These are phyloP conservation scores for Neomicropteryx cornuta DNA, from an alignment of 1,140 invertebrate genomes.

Conservation along the genomic window DNA sequence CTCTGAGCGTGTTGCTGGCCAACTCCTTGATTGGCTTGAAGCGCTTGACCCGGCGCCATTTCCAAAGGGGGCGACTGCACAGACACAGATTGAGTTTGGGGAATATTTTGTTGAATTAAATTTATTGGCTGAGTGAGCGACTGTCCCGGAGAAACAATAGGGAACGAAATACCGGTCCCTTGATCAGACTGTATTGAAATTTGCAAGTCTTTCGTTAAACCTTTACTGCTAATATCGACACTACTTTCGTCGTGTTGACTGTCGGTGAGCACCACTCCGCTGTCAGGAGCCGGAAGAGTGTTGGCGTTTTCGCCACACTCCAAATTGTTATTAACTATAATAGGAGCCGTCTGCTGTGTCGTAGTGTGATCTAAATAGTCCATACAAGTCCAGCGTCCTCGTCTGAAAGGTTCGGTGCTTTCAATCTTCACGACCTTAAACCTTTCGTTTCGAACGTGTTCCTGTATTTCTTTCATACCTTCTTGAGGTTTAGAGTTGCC, in stretches of 20 bases:
- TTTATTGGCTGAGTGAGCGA: slow-evolving; percentile 37
- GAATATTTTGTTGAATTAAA: slow-evolving; percentile 34
- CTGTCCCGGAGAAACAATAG: slow-evolving; percentile 38
- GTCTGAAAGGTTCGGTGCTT: slow-evolving; percentile 85
- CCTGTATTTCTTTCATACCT: slow-evolving; percentile 59
- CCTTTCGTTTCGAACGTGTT: slow-evolving; percentile 66
- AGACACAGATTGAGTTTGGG: slow-evolving; percentile 32
- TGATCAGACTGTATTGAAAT: no score
- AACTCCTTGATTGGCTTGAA: slow-evolving; percentile 29
- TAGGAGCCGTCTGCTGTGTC: slow-evolving; percentile 40
- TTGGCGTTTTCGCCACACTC: slow-evolving; percentile 28
- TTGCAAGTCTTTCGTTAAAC: slow-evolving; percentile 29
- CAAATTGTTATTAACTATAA: slow-evolving; percentile 35
- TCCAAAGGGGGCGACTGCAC: slow-evolving; percentile 39
- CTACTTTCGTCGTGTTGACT: slow-evolving; percentile 37
- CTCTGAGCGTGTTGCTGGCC: slow-evolving; percentile 36
- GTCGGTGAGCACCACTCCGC: slow-evolving; percentile 38
- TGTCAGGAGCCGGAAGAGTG: slow-evolving; percentile 30
- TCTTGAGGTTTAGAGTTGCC: slow-evolving; percentile 47
- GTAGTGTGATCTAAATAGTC: slow-evolving; percentile 85
- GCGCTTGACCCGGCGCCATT: slow-evolving; percentile 30
- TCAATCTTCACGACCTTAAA: slow-evolving; percentile 97
- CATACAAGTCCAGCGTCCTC: slow-evolving; percentile 91
- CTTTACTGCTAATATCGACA: no score
- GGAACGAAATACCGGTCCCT: no score